A percentile compares a stretch with the other conserved stretches of the same genome.
Conservation (phyloP, 2,888 invertebrate species). For the Metallyticus violacea region DNA sequence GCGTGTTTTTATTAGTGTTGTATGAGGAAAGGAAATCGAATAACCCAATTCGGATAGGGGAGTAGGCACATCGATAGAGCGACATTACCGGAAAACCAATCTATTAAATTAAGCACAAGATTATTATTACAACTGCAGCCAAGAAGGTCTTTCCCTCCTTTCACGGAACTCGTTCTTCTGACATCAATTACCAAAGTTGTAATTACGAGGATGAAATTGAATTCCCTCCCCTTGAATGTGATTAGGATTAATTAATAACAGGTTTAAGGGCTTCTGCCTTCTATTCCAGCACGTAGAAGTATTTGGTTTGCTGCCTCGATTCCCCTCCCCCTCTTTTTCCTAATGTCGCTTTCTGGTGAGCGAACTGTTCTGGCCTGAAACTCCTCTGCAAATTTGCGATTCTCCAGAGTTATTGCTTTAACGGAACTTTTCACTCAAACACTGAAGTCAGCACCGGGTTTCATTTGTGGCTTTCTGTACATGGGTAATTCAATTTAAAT, state of each 20-base stretch:
- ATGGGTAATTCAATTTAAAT: background rate
- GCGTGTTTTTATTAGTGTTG: background rate
- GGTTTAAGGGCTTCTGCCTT: background rate
- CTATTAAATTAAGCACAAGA: background rate
- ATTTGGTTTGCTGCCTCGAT: background rate
- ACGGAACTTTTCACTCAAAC: background rate
- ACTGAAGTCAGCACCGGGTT: background rate
- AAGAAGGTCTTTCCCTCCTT: background rate
- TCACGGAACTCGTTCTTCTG: background rate
- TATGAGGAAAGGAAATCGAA: background rate
- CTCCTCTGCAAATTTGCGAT: background rate
- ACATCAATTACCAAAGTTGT: constrained; percentile 3
- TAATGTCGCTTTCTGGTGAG: background rate
- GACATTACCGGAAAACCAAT: background rate
- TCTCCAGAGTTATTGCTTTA: background rate
- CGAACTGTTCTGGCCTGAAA: background rate
- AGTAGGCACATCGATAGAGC: background rate
- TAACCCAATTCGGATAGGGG: background rate
- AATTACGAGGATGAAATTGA: constrained; percentile 8
- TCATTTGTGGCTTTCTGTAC: background rate
- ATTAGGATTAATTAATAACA: constrained; percentile 17
- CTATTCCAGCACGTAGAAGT: background rate
- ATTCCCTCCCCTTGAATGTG: constrained; percentile 2
- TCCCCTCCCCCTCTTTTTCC: background rate
- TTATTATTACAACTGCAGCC: background rate